A percentile compares a stretch with the other conserved stretches of the same genome.
These are phyloP conservation scores for Poecilia velifera DNA, from an alignment of 2,797 vertebrate species.

Conservation along the genomic window DNA sequence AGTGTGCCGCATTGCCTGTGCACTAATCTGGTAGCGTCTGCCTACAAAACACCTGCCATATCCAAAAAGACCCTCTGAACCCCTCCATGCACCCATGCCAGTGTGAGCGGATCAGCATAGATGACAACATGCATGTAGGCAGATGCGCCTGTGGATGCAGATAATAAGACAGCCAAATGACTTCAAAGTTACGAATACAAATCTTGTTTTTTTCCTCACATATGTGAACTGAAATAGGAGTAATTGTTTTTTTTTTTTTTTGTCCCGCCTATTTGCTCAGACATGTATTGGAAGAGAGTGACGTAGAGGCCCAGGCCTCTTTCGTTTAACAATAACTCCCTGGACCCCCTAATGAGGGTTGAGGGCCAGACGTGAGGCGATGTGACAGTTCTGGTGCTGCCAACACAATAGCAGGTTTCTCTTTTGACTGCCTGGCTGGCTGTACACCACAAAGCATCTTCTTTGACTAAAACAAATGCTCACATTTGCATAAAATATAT, in stretches of 20 bases:
- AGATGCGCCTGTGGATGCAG: conserved; percentile 55
- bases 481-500: conserved; percentile 40
- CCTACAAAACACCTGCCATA: conserved; percentile 78
- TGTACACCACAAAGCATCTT: conserved; percentile 47
- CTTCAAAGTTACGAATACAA: conserved; percentile 35
- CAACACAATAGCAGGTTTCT: conserved; percentile 81
- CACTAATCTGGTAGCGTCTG: conserved; percentile 80
- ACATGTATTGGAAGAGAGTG: conserved; percentile 73
- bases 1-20: conserved; percentile 73
- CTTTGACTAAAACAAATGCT: conserved; percentile 53
- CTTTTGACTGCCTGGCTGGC: conserved; percentile 66
- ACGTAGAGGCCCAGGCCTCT: conserved; percentile 71
- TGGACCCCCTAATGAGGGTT: conserved; percentile 79
- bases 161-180: conserved; percentile 27
- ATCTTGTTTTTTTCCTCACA: conserved; percentile 34
- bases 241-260: conserved; percentile 62
- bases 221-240: conserved; percentile 53
- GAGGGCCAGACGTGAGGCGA: conserved; percentile 82
- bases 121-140: conserved; percentile 33
- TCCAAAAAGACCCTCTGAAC: conserved; percentile 57
- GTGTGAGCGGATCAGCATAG: conserved; percentile 54
- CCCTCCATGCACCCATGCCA: conserved; percentile 59
- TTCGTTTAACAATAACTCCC: conserved; percentile 79
- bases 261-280: conserved; percentile 64
- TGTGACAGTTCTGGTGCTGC: conserved; percentile 85